Percentiles rank a stretch among this genome's conserved stretches.
Evolutionary conservation across 2,797 vertebrate species (phyloP).

Genomic region (Typhlichthys subterraneus): DNA sequence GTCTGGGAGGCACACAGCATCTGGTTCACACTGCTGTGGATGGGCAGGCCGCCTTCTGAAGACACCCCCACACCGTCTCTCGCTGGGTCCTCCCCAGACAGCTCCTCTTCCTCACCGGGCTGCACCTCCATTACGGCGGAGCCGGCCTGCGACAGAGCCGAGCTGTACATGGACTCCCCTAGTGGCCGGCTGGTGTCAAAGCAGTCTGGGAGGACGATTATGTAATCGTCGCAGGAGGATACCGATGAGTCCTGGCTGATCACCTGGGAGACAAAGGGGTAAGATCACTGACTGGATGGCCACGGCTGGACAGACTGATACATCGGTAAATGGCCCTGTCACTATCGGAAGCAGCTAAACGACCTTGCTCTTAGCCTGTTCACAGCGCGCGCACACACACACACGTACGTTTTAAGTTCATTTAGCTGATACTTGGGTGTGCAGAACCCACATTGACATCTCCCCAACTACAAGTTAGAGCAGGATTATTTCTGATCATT

Average conservation of each 20-base stretch:
- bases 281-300: neutral
- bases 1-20: constrained; percentile 81
- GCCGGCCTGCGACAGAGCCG: constrained; percentile 87
- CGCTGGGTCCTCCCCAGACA: constrained; percentile 33
- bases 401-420: no score
- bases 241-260: constrained; percentile 90
- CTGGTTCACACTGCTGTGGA: constrained; percentile 74
- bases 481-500: no score
- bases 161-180: constrained; percentile 93
- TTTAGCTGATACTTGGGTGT: no score
- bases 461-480: no score
- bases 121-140: constrained; percentile 38
- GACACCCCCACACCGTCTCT: constrained; percentile 44
- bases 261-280: constrained; percentile 50
- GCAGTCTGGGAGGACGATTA: constrained; percentile 94
- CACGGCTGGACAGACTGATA: neutral
- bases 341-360: no score
- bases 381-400: no score
- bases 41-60: constrained; percentile 28
- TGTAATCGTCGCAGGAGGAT: constrained; percentile 91
- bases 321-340: no score
- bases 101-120: constrained; percentile 18
- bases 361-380: no score
- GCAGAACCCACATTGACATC: no score
- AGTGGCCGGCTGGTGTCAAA: constrained; percentile 95